phyloP scores from a whole-genome alignment of 1,140 invertebrate species.

The Leptinotarsa defecta region DNA sequence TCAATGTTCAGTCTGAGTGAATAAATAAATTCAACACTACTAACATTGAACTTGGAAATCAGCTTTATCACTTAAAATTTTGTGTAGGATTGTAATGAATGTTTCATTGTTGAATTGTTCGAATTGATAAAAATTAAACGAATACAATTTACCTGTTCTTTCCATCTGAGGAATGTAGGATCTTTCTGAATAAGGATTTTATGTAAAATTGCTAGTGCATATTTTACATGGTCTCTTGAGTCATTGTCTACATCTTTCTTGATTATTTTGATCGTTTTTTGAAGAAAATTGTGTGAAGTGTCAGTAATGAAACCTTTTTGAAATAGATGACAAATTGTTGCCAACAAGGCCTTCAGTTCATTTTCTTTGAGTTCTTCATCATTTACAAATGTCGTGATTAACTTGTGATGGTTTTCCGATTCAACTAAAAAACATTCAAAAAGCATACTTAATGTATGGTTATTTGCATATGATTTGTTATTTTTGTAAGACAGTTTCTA shows the following conservation, averaged over 20 bases:
- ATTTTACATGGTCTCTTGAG: conserved; percentile 37
- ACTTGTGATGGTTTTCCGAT: conserved; percentile 27
- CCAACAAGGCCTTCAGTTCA: conserved; percentile 41
- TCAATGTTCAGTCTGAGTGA: too few relatives aligned
- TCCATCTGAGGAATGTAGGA: conserved; percentile 38
- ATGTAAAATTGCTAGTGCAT: conserved; percentile 43
- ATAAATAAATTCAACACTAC: too few relatives aligned
- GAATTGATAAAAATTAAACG: too few relatives aligned
- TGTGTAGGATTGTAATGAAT: too few relatives aligned
- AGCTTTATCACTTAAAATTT: too few relatives aligned
- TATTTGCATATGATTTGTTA: background rate
- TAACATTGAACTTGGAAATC: too few relatives aligned
- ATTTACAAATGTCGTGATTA: conserved; percentile 38
- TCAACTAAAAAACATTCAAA: conserved; percentile 12
- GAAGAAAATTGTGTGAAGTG: conserved; percentile 37
- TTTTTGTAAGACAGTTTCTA: background rate
- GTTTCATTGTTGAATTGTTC: too few relatives aligned
- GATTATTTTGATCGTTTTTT: conserved; percentile 41
- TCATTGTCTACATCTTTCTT: conserved; percentile 33
- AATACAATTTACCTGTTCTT: conserved; percentile 35
- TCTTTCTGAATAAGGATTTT: conserved; percentile 45
- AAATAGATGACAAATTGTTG: conserved; percentile 45
- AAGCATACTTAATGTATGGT: too few relatives aligned
- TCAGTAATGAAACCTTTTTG: conserved; percentile 39
- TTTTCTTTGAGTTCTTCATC: conserved; percentile 29